Percentiles rank a stretch among this genome's conserved stretches.
These are phyloP conservation scores for Chelidonichthys spinosus DNA, from an alignment of 2,797 vertebrate genomes.

Conservation along the genomic window DNA sequence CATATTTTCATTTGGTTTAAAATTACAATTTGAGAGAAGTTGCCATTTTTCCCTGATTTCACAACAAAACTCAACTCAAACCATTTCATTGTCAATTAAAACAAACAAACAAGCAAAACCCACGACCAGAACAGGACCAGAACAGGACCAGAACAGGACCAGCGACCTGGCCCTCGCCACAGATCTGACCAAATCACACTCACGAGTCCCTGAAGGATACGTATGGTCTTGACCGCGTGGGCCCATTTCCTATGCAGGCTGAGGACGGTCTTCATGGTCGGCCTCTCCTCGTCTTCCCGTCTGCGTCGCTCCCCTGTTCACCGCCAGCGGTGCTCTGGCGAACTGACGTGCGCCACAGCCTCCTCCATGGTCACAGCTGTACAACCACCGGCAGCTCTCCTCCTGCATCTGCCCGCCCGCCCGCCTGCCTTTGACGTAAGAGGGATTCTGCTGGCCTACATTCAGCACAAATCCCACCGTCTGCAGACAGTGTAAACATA, in stretches of 20 bases:
- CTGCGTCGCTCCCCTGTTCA: constrained; percentile 61
- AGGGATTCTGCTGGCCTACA: constrained; percentile 95
- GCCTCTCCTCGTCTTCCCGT: constrained; percentile 35
- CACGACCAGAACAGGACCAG: neutral
- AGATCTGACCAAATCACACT: constrained; percentile 74
- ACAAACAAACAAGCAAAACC: neutral
- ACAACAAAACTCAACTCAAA: constrained; percentile 14
- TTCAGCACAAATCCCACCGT: constrained; percentile 91
- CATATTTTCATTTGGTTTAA: neutral
- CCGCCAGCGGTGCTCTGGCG: constrained; percentile 69
- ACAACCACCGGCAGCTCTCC: constrained; percentile 80
- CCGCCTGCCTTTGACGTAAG: constrained; percentile 89
- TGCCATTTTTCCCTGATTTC: constrained; percentile 14
- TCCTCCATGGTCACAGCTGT: constrained; percentile 78
- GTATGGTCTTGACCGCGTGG: constrained; percentile 90
- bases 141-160: constrained; percentile 9
- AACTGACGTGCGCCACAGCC: constrained; percentile 67
- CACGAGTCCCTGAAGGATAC: constrained; percentile 91
- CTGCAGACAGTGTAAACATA: constrained; percentile 74
- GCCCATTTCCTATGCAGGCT: constrained; percentile 91
- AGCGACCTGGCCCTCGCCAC: constrained; percentile 1
- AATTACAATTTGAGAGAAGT: neutral
- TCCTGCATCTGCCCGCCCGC: constrained; percentile 79
- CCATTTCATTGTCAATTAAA: neutral
- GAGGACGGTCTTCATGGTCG: constrained; percentile 88